phyloP scores from a whole-genome alignment of 2,888 invertebrate genomes.

The Eugnorisma glareosa region DNA sequence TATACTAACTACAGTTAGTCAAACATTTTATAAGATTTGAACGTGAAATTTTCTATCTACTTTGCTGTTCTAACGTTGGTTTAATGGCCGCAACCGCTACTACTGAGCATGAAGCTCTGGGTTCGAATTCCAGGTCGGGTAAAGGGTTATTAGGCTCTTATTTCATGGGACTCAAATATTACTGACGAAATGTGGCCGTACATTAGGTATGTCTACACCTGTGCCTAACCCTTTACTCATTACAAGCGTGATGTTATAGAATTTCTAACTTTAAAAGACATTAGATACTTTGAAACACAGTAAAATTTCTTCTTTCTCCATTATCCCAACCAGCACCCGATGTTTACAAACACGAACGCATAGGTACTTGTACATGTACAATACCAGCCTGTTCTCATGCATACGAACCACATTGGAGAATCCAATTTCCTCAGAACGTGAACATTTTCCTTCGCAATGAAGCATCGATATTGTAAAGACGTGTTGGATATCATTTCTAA shows the following conservation, averaged over 20 bases:
- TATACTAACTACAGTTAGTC: too few relatives aligned
- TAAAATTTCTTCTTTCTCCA: neutral
- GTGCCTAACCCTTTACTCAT: neutral
- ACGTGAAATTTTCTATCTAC: neutral
- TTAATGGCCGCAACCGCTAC: neutral
- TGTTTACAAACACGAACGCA: conserved; percentile 46
- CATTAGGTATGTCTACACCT: neutral
- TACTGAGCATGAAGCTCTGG: neutral
- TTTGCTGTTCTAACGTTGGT: neutral
- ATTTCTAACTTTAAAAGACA: neutral
- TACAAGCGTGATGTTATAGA: neutral
- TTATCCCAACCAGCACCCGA: neutral
- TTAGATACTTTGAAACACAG: neutral
- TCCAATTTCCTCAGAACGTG: conserved; percentile 82
- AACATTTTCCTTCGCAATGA: conserved; percentile 77
- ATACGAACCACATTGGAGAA: conserved; percentile 76
- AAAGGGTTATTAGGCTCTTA: neutral
- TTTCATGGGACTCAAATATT: neutral
- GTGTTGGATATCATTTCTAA: conserved; percentile 53
- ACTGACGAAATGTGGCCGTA: neutral
- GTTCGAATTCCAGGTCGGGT: neutral
- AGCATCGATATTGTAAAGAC: conserved; percentile 74
- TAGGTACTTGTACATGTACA: too few relatives aligned
- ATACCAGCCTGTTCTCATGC: conserved; percentile 42
- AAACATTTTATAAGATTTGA: neutral